Base-by-base conservation (phyloP, 1,140 invertebrate species). In the Caerostris darwini region DNA sequence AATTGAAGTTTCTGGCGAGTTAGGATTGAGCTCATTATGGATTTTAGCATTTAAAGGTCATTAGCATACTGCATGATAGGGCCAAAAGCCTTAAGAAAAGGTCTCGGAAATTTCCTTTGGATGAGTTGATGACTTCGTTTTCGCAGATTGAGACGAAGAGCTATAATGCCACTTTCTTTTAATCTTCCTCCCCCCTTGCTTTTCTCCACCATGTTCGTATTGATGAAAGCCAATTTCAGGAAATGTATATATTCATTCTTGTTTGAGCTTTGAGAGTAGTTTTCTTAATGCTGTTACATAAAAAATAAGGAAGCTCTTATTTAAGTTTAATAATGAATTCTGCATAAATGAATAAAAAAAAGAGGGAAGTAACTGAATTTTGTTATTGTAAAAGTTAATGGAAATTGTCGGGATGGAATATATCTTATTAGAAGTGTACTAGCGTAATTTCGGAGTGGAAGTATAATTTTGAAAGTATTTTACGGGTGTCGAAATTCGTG, bases 21-120 rank as follows among this genome's bases (percentile, higher is more conserved):
- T 58, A 77, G 88, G 57, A 91, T 91, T 91, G 71, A 82, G 90
- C 90, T 91, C 90, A 82, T 91, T 91, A 91, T 91, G 77, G 90
- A 91, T 82, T 91, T 91, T 91, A 82, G 77, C 77, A 91, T 91
- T 91, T 82, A 91, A 91, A 91, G 71, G 71, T 91, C 90, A 91
- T 91, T 91, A 91, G 90, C 90, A 91, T 91, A 61, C 57, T 81
- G 67, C 64, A 90, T 34, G 57, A 90, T 59, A 69, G 17, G 87
- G 50, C 6, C 19, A 3, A 34, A 50, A 17, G 61, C 19, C 58
- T 59, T 69, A 82, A 54, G 57, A 50, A 82, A 56, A 58, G 71
- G 50, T 5, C 61, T 5, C 50, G 12, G 34, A 17, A 17, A 57
- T 34, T 57, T 88, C 64, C 61, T 67, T 88, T 88, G 61, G 86